These are phyloP conservation scores for Eulithis testata DNA, from an alignment of 2,888 invertebrate species.

Conservation along the genomic window DNA sequence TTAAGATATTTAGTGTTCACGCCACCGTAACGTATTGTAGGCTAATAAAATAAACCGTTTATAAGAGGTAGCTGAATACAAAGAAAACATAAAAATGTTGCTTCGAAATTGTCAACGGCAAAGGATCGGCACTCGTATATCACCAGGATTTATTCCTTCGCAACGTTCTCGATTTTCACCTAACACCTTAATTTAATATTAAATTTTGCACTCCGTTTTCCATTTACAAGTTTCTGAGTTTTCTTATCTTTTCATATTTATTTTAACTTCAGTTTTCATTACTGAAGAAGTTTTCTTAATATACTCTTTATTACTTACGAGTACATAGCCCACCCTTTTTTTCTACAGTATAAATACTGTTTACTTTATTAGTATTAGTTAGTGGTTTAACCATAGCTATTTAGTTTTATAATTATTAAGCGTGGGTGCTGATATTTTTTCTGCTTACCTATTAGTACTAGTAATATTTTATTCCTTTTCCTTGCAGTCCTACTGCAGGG, in stretches of 20 bases:
- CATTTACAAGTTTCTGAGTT: conserved; percentile 72
- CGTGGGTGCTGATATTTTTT: too few species aligned
- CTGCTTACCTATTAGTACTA: too few species aligned
- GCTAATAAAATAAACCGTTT: conserved; percentile 35
- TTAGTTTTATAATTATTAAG: too few species aligned
- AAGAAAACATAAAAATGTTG: conserved; percentile 68
- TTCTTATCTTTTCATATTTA: conserved; percentile 73
- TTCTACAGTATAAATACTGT: too few species aligned
- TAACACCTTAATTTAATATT: conserved; percentile 84
- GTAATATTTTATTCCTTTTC: too few species aligned
- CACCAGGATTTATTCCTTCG: conserved; percentile 80
- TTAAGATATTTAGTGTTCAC: conserved; percentile 1
- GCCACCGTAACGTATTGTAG: not conserved
- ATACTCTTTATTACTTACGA: too few species aligned
- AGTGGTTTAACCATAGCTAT: too few species aligned
- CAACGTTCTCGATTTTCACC: conserved; percentile 78
- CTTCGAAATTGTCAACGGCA: conserved; percentile 78
- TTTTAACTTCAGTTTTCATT: not conserved
- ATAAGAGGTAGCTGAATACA: conserved; percentile 40
- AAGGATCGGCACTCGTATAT: conserved; percentile 73
- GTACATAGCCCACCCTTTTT: too few species aligned
- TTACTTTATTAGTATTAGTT: too few species aligned
- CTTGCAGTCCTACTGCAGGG: too few species aligned
- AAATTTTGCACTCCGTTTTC: conserved; percentile 76
- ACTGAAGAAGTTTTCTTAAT: too few species aligned